Evolutionary conservation across 2,797 vertebrate species (phyloP).

Genomic region (Aphelocoma californica): DNA sequence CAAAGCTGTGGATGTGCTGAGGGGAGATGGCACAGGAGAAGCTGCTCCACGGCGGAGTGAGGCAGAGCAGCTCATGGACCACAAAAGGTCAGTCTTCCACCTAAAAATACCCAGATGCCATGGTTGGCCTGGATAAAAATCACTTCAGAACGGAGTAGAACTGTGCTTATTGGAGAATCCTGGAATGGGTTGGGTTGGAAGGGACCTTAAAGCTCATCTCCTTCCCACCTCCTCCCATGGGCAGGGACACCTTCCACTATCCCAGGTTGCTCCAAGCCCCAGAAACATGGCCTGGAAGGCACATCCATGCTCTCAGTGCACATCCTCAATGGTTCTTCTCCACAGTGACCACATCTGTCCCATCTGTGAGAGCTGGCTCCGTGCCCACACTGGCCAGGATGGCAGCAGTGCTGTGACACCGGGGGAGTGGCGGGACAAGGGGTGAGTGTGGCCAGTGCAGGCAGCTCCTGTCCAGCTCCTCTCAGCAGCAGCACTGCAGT

Average conservation of each 20-base stretch:
- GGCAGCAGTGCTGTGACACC: not conserved
- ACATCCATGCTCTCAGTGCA: accelerated
- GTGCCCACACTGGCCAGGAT: not conserved
- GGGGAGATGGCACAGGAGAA: not conserved
- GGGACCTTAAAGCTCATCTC: not conserved
- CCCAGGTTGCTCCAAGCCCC: not conserved
- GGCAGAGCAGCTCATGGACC: not conserved
- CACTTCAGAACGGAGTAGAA: not conserved
- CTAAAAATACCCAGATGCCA: not conserved
- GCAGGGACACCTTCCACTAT: not conserved
- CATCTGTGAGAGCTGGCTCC: not conserved
- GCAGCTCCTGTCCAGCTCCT: not conserved
- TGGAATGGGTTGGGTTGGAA: not conserved
- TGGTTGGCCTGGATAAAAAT: accelerated
- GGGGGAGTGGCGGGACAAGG: accelerated
- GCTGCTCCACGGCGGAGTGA: accelerated
- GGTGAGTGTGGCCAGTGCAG: not conserved
- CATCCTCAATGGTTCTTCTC: not conserved
- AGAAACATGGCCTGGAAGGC: not conserved
- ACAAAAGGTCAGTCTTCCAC: not conserved
- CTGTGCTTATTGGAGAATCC: not conserved
- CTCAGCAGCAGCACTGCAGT: accelerated
- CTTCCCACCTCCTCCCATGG: not conserved
- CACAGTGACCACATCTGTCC: not conserved
- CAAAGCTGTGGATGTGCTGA: not conserved